Base-by-base conservation (phyloP, 2,113 vertebrate species). In the Gorsachius goisagi region DNA sequence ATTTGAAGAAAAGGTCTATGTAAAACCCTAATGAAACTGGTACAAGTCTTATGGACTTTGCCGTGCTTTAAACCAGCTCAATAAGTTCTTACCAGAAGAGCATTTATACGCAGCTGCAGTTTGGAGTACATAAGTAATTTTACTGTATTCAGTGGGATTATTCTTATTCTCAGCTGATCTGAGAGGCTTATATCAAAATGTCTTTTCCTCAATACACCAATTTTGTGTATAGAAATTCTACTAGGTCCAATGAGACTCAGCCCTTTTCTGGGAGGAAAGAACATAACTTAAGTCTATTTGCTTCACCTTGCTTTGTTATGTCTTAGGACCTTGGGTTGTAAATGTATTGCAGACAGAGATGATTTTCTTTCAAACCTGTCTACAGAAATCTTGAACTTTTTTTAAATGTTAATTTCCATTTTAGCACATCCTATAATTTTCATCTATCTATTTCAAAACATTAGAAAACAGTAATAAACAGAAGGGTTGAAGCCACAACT, bases 361-460 rank as follows among this genome's bases (percentile, higher is more conserved):
- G 10, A 55, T 82, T 91, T 88, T 85, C 30, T 85, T 88, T 88
- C 8, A 39, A 90, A 87, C 27, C 17, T 82, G 21, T 82, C 84
- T 87, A 39, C 30, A 58, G 19, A 8, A 87, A 95, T 50, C 67
- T 33, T 89, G 53, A 94, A 53, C 19, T 16, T 59, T 87, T 87
- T 58, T 3, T 0, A 67, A 66, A 74, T 53, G 18, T 49, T 88
- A 79, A 76, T 94, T 83, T 88, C 45, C 22, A 94, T 91, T 93
- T 82, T 73, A 95, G 58, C 88, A 37, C 26, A 76, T 93, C 55
- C 62, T 91, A 49, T 87, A 72, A 67, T 95, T 87, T 95, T 75
- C 33, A 55, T 78, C 44, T 76, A 45, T 63, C 4, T 77, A 41
- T 85, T 85, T 91, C 27, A 44, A 47, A 89, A 63, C n/a, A 26